Evolutionary conservation across 2,888 invertebrate genomes (phyloP), one percentile per base, ranked within the genome.

Genomic region (Drosophila setosimentum): DNA sequence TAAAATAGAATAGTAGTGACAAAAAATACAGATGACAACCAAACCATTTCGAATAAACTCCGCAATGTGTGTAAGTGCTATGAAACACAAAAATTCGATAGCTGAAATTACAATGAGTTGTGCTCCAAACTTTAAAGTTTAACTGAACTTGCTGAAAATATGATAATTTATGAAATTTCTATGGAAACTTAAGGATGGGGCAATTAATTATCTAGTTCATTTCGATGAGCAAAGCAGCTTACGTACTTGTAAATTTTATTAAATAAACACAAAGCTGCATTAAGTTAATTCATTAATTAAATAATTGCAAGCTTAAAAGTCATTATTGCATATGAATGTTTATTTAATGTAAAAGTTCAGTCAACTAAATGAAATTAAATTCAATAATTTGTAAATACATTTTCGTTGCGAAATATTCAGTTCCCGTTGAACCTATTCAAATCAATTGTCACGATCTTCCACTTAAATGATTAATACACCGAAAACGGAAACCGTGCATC

Each of bases 361-460:
- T 57, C 42, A 21, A 29, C n/a, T 13, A 16, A 10, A 53, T 35
- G 1, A n/a, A 30, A 7, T 57, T 6, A 2, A 30, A 18, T 42
- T 30, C 42, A 30, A 42, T 18, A 21, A 42, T 24, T 57, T 30
- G 57, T 2, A 24, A 30, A 10, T 10, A 57, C 30, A 21, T 30
- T 40, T 57, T 30, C 29, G 21, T 10, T 57, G 13, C 7, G 40
- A 48, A 24, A 11, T 60, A 57, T 58, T 45, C 24, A 45, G 4
- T 45, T 58, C 64, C 42, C 64, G 67, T 57, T 58, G 42, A 51
- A 58, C 42, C 40, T 49, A 58, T 59, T 76, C 50, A 32, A 50
- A 33, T 63, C 35, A 65, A 65, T 66, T 66, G 68, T 73, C 74
- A 68, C 60, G 65, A 60, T 62, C 70, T 60, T 57, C 51, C 57